Evolutionary conservation across 2,888 invertebrate genomes (phyloP), one percentile per base, ranked within the genome.

Genomic region (Ditula angustiorana): DNA sequence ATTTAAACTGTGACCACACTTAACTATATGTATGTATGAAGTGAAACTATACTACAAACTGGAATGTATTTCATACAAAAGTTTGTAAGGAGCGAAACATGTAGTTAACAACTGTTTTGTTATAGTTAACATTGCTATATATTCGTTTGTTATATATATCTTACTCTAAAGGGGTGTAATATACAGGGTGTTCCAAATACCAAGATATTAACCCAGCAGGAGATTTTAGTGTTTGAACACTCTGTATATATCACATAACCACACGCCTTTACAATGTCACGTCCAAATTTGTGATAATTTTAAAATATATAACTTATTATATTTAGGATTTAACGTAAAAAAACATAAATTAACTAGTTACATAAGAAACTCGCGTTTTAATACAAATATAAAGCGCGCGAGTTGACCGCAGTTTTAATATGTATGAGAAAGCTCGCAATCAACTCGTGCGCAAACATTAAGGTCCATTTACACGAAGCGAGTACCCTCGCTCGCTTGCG

Each of bases 1-100:
- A 74, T 80, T 57, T 28, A 75, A 70, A 76, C 73, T 78, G 81
- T 82, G 81, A 82, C 75, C 74, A 75, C 78, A 75, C 68, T 77
- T 71, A 72, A 61, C 21, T 44, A 58, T 47, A 61, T 56, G 24
- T 47, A 61, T 57, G 30, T 66, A 66, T 65, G 67, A 66, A 65
- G 66, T 67, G 63, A 68, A 58, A 61, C 70, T 69, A 72, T 52
- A 21, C 70, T 71, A 74, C 66, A 56, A 68, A 68, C 66, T 74
- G 76, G 76, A 76, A 76, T 76, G 75, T 74, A 67, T 61, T 66
- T 62, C 69, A 64, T 70, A 64, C 56, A 58, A 71, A 64, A 69
- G 60, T 52, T 56, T 44, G 53, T 10, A 41, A 35, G 57, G 41
- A 24, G 53, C 56, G 44, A 65, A 61, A 64, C 62, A 63, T 44